Conservation (phyloP, 1,140 invertebrate genomes). For the Trichonephila clavata region DNA sequence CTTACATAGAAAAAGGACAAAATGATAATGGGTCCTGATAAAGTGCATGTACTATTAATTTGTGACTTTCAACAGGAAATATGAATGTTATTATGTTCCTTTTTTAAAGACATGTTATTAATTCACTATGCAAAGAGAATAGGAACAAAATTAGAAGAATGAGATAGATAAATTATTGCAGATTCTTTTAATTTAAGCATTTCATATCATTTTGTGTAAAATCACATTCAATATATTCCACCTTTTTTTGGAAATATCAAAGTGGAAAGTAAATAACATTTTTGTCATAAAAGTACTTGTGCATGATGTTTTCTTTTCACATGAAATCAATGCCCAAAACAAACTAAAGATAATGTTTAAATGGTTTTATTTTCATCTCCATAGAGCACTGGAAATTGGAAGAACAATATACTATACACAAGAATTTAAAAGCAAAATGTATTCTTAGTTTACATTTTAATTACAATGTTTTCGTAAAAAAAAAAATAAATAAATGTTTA, state of each 20-base stretch:
- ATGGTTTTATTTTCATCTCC: neutral
- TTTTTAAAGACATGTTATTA: neutral
- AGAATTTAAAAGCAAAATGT: too few species aligned
- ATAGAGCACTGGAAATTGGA: too few species aligned
- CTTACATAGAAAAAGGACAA: conserved; percentile 63
- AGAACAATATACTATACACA: too few species aligned
- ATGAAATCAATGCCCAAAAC: neutral
- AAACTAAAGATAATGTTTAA: neutral
- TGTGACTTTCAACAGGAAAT: neutral
- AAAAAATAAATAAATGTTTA: too few species aligned
- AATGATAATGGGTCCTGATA: conserved; percentile 62
- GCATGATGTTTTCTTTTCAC: neutral
- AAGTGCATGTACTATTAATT: neutral
- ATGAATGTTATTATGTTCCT: neutral
- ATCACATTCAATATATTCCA: neutral
- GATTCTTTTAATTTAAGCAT: neutral
- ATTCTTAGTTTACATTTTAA: too few species aligned
- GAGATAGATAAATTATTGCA: neutral
- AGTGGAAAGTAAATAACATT: neutral
- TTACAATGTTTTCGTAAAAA: too few species aligned
- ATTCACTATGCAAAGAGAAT: neutral
- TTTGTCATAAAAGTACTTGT: neutral
- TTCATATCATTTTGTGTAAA: conserved; percentile 10
- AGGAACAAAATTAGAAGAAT: neutral
- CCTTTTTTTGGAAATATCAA: neutral